Evolutionary conservation across 2,888 invertebrate species (phyloP).

Genomic region (Calameuta idolon): DNA sequence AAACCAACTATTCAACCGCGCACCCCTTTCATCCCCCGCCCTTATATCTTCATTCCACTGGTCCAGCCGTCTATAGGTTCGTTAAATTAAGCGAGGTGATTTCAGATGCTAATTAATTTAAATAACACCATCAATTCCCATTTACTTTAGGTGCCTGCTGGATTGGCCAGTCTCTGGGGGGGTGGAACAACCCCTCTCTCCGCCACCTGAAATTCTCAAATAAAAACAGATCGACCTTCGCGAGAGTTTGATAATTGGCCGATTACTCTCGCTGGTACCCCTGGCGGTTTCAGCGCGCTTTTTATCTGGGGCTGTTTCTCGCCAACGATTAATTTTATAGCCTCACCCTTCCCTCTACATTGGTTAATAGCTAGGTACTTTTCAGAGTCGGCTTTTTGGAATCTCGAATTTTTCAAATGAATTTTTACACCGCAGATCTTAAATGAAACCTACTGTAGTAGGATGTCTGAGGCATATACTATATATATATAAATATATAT

Average conservation of each 20-base stretch:
- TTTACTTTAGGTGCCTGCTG: slow-evolving; percentile 16
- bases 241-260: slow-evolving; percentile 22
- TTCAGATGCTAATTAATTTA: slow-evolving; percentile 26
- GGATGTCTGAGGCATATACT: no score
- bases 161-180: background rate
- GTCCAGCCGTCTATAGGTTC: slow-evolving; percentile 8
- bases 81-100: slow-evolving; percentile 24
- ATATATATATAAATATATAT: no score
- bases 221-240: slow-evolving; percentile 22
- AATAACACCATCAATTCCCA: slow-evolving; percentile 25
- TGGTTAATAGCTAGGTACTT: no score
- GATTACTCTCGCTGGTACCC: slow-evolving; percentile 16
- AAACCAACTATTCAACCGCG: no score
- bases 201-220: slow-evolving; percentile 15
- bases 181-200: background rate
- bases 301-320: no score
- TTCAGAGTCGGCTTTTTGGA: no score
- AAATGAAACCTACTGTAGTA: no score
- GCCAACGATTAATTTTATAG: no score
- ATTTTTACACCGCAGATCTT: no score
- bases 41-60: slow-evolving; percentile 12
- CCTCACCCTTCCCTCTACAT: no score
- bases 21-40: no score
- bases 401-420: no score
- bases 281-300: background rate